Evolutionary conservation across 2,113 vertebrate genomes (phyloP).

Genomic region (Grantiella picta): DNA sequence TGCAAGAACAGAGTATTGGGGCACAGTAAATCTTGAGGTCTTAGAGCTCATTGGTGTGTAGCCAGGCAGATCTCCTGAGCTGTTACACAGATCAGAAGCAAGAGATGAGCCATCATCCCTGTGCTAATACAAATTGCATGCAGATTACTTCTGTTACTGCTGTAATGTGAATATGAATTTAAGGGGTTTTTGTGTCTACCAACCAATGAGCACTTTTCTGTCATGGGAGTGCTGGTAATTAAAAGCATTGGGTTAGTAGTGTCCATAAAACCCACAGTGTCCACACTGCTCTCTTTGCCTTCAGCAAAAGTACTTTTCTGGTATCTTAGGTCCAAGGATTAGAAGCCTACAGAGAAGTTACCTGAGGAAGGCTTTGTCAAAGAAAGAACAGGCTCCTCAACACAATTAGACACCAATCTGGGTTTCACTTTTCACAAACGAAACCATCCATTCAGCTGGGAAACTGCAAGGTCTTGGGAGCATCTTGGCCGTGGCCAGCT

Average conservation of each 20-base stretch:
- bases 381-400: background rate
- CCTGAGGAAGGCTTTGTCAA: background rate
- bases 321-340: background rate
- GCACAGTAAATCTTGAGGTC: background rate
- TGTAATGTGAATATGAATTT: background rate
- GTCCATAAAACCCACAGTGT: background rate
- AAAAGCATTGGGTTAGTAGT: background rate
- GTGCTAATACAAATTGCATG: background rate
- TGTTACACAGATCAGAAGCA: background rate
- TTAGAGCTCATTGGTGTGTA: background rate
- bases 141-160: background rate
- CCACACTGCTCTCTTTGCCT: background rate
- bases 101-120: background rate
- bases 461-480: background rate
- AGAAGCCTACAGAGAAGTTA: background rate
- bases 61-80: background rate
- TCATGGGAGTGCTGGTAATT: background rate
- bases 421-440: background rate
- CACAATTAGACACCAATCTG: background rate
- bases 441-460: background rate
- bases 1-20: background rate
- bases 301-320: background rate
- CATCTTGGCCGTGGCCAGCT: background rate
- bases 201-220: background rate
- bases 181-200: background rate